Base-by-base conservation (phyloP, 2,797 vertebrate genomes). In the Danio choprae region DNA sequence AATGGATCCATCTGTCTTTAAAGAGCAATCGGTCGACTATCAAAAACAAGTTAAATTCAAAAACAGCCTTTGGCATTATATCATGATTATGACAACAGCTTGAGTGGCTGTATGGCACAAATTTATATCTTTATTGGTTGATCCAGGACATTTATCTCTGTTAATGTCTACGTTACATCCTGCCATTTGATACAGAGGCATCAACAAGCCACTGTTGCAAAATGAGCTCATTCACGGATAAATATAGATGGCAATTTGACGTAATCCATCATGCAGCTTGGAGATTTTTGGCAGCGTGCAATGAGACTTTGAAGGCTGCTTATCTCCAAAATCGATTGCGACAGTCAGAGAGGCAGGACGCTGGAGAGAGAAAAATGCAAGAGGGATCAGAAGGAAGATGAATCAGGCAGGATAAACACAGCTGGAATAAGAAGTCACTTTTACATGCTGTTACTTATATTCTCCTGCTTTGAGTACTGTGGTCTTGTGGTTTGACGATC, bases 171-270 rank as follows among this genome's bases (percentile, higher is more conserved):
- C 36, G 60, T 60, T 74, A 74, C 56, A 38, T 60, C 43, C 43
- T 38, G 4, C 18, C 15, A 18, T 59, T 58, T 58, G 41, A 48
- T 44, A 56, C 6, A 16, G 38, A 64, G 29, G 16, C 46, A 73
- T 16, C 55, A 75, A 75, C 22, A 60, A 51, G 55, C 36, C 44
- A 48, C 29, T 36, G 71, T 44, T 13, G 68, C 20, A 38, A 74
- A 80, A 72, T 74, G 36, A 81, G 60, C 72, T 86, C 40, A 51
- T 40, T 43, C 50, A 73, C 48, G 41, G 80, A 78, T 83, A 84
- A 81, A 83, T 75, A 83, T 79, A 77, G 51, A 67, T 79, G 58
- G 74, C 55, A 79, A 58, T 83, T 50, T 83, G 81, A 84, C 41
- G 11, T 53, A 36, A 68, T 85, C 71, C 82, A 83, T 83, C 79